A percentile compares a stretch with the other conserved stretches of the same genome.
These are phyloP conservation scores for Chrysocyon brachyurus DNA, from an alignment of 2,797 vertebrate species.

Conservation along the genomic window DNA sequence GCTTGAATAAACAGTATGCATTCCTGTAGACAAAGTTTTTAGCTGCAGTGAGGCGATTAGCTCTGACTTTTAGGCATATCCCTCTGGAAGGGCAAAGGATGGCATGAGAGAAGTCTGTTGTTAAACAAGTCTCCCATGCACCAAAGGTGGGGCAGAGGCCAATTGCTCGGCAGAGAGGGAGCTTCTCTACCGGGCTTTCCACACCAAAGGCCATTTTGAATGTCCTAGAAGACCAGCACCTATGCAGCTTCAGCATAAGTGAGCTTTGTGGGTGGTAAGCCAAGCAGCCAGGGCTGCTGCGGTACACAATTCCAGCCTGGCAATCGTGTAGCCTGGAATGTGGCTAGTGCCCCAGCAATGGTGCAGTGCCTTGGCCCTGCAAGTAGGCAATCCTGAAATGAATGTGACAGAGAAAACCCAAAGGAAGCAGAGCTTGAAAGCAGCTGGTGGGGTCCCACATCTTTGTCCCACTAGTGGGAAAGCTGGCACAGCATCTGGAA, in stretches of 20 bases:
- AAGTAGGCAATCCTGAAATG: not conserved
- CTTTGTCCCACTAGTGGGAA: not conserved
- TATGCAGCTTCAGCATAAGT: accelerated
- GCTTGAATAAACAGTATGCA: not conserved
- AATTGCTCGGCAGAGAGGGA: not conserved
- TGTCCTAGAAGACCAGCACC: not conserved
- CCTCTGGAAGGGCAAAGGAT: not conserved
- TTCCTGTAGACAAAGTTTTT: not conserved
- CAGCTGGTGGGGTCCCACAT: not conserved
- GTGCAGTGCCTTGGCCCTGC: accelerated
- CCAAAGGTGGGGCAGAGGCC: not conserved
- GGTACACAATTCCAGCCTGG: accelerated
- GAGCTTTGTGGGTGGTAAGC: not conserved
- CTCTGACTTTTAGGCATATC: not conserved
- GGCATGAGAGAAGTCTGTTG: not conserved
- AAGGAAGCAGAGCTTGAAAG: not conserved
- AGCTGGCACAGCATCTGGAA: too few relatives aligned
- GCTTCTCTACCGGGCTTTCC: not conserved
- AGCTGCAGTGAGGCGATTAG: too few relatives aligned
- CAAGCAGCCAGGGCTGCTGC: accelerated
- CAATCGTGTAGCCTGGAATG: too few relatives aligned
- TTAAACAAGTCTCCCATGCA: not conserved
- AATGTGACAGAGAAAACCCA: too few relatives aligned
- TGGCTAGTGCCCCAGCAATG: too few relatives aligned
- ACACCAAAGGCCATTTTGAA: not conserved